Base-by-base conservation (phyloP, 2,113 vertebrate genomes). In the Mesitornis unicolor region DNA sequence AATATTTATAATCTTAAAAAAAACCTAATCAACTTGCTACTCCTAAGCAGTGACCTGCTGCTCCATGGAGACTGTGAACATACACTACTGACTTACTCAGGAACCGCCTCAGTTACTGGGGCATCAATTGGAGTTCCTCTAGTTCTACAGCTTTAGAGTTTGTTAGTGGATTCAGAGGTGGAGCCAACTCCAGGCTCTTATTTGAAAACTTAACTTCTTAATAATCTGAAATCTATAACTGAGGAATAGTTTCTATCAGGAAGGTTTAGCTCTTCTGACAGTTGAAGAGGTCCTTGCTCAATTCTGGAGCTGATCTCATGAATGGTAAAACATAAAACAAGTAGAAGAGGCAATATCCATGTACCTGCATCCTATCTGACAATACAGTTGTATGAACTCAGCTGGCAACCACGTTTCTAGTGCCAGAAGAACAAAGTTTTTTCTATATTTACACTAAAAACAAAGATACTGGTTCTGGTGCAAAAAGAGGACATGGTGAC, bases 391-490 rank as follows among this genome's bases (percentile, higher is more conserved):
- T 25, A 28, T 2, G 2, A 74, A 51, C 16, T 6, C 57, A 43
- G 48, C 14, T 33, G 14, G 12, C 50, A 76, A 26, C 6, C 11
- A 38, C 11, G 19, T 63, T 53, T 79, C 47, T 59, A 35, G 38
- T 33, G 74, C 35, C 33, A 36, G 47, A 68, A 45, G 8, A 57
- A 4, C 18, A 48, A 25, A 50, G 10, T 5, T 43, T 48, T 59
- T 50, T 7, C 12, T n/a, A 0, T 29, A 16, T 64, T 60, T 43
- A 15, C 42, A 24, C n/a, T 64, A 8, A 19, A 54, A 60, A 0
- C 20, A 17, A 8, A 43, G 14, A 51, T 31, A 15, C 17, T 85
- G 38, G 14, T 17, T n/a, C 56, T 78, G 54, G 21, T 67, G 65
- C 26, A 31, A 25, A 48, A 61, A 53, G 17, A 42, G 18, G 64